Base-by-base conservation (phyloP, 2,113 vertebrate species). In the Antigone vipio region DNA sequence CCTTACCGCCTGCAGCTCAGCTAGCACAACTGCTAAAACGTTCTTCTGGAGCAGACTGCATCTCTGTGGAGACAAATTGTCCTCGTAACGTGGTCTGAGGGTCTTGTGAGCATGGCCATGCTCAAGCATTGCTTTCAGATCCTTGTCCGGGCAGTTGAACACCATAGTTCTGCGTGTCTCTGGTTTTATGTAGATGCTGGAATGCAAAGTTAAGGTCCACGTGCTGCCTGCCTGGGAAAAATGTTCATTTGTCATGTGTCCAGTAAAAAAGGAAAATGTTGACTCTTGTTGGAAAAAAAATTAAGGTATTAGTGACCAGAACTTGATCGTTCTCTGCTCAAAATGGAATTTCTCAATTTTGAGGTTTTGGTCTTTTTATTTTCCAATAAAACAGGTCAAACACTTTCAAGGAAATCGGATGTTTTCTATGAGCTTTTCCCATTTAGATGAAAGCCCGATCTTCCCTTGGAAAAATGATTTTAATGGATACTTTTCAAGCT, bases 41-140 rank as follows among this genome's bases (percentile, higher is more conserved):
- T 30, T 45, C 21, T 50, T 56, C 35, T 26, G 56, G 55, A 20
- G 24, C 10, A 38, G 15, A 15, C 23, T 16, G 8, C 14, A 11
- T 27, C 40, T 55, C 62, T 9, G 1, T 10, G 34, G 52, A 15
- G 44, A 23, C 53, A 27, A 17, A 34, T 7, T 4, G 6, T 3
- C 68, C 71, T 47, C 8, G 12, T 38, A 7, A 6, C 2, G 32
- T 18, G 16, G 34, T 27, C 58, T 21, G 15, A 30, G 6, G 44
- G 20, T 2, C 35, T 24, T 42, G 7, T 6, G 40, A 30, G 9
- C 9, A 2, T 9, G 35, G 40, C 44, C 18, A 0, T 2, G 52
- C 56, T n/a, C 17, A 1, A 13, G 52, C 2, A 0, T 5, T 15
- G 53, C 50, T 4, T 49, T 34, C 11, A 27, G 27, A 21, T 47